Evolutionary conservation across 2,888 invertebrate genomes (phyloP), one percentile per base, ranked within the genome.

Genomic region (Caenorhabditis doughertyi): DNA sequence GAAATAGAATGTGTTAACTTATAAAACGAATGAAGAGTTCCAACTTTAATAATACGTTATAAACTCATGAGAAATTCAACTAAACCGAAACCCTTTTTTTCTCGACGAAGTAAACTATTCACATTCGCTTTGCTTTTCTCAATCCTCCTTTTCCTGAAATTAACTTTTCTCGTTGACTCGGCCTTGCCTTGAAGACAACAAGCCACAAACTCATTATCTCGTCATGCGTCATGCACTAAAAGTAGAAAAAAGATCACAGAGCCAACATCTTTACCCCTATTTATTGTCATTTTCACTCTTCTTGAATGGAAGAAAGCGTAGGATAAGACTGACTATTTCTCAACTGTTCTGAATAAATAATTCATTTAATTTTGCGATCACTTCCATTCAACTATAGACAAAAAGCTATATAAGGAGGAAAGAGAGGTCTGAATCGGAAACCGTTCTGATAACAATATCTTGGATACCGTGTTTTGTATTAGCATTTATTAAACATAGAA

Each of bases 141-240:
- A 11, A 23, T 3, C 27, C 23, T 44, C 25, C 21, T 49, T 60
- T 42, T 60, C 60, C 25, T 25, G 21, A 16, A 56, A 29, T 56
- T 42, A 32, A 18, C 60, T 32, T n/a, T 49, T 64, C 64, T 29
- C 47, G 42, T 42, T 62, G 23, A 21, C 60, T 60, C 35, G n/a
- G n/a, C n/a, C n/a, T n/a, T n/a, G n/a, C 18, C 49, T 49, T 18
- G 49, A 51, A 25, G 9, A 18, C 51, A 11, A 51, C 47, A 21
- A 44, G 56, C 42, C 56, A 55, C 56, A 56, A 71, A 71, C 58
- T 71, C 71, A 71, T 71, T 71, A 58, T 71, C 71, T 71, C 71
- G 58, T 71, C 71, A 60, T 71, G 27, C 71, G 13, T 39, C 39
- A 8, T 47, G 7, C 64, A 32, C 25, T 47, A 29, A 21, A 27